Evolutionary conservation across 2,113 vertebrate species (phyloP).

Genomic region (zebrafish (Danio rerio)): DNA sequence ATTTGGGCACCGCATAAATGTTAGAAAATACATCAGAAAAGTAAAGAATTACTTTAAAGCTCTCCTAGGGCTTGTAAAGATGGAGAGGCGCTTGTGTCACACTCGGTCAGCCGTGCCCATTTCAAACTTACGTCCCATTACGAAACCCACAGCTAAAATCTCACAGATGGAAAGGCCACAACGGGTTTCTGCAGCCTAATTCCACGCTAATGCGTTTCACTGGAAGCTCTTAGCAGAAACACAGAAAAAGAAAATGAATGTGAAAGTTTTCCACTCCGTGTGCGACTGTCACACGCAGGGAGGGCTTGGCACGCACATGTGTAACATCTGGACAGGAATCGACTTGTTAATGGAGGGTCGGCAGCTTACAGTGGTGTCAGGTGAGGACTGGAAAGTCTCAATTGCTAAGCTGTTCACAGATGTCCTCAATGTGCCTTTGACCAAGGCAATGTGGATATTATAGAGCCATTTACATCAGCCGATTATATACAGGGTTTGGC

Average conservation of each 20-base stretch:
- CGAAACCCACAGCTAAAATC: slow-evolving; percentile 19
- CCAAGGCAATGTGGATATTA: not conserved
- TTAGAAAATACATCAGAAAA: not conserved
- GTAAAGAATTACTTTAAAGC: slow-evolving; percentile 1
- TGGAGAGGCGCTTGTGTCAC: not conserved
- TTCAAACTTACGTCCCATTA: not conserved
- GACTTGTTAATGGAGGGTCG: slow-evolving; percentile 28
- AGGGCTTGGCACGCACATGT: slow-evolving; percentile 17
- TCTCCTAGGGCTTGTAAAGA: not conserved
- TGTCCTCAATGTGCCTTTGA: slow-evolving; percentile 25
- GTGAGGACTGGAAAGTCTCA: slow-evolving; percentile 19
- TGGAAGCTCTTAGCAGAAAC: slow-evolving; percentile 39
- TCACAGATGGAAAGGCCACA: slow-evolving; percentile 36
- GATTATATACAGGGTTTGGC: not conserved
- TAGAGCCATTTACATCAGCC: not conserved
- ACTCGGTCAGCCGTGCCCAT: not conserved
- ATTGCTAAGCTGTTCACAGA: slow-evolving; percentile 25
- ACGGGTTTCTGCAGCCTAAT: slow-evolving; percentile 19
- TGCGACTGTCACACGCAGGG: slow-evolving; percentile 10
- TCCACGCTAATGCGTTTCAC: slow-evolving; percentile 34
- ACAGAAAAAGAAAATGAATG: slow-evolving; percentile 27
- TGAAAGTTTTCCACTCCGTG: slow-evolving; percentile 29
- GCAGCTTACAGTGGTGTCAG: slow-evolving; percentile 22
- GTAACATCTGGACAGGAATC: slow-evolving; percentile 39
- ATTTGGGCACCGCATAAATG: not conserved